These are phyloP conservation scores for Pseudochaenichthys georgianus DNA, from an alignment of 2,797 vertebrate genomes.

Conservation along the genomic window DNA sequence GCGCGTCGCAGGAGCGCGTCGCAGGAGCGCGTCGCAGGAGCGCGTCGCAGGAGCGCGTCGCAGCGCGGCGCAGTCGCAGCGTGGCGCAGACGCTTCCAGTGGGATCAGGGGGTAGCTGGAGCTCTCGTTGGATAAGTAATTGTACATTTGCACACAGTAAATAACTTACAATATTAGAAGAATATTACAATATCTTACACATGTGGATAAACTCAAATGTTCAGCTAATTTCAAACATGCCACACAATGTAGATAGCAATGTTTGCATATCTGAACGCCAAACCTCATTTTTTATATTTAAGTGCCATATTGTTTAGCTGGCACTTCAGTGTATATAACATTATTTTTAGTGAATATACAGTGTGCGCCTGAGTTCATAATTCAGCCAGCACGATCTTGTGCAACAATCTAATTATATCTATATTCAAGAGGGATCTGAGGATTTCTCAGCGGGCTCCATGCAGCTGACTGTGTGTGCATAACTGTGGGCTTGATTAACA, in stretches of 20 bases:
- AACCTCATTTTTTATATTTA: neutral
- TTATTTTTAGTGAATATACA: constrained; percentile 57
- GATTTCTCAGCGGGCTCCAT: constrained; percentile 77
- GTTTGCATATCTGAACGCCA: constrained; percentile 14
- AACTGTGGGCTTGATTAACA: constrained; percentile 82
- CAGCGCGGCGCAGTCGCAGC: no score
- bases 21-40: no score
- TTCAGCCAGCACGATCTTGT: constrained; percentile 70
- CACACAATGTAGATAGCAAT: neutral
- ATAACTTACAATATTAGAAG: neutral
- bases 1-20: no score
- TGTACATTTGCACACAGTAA: constrained; percentile 41
- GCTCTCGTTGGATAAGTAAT: constrained; percentile 32
- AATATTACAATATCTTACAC: constrained; percentile 13
- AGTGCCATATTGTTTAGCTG: neutral
- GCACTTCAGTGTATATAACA: constrained; percentile 29
- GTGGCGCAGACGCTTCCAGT: no score
- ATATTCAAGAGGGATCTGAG: constrained; percentile 78
- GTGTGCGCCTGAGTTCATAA: constrained; percentile 68
- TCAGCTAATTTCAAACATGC: constrained; percentile 1
- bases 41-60: no score
- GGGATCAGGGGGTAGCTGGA: neutral
- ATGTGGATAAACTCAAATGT: constrained; percentile 3
- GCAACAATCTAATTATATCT: constrained; percentile 84
- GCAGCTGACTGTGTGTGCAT: constrained; percentile 80